Base-by-base conservation (phyloP, 2,888 invertebrate species). In the Epiperipatus broadwayi region DNA sequence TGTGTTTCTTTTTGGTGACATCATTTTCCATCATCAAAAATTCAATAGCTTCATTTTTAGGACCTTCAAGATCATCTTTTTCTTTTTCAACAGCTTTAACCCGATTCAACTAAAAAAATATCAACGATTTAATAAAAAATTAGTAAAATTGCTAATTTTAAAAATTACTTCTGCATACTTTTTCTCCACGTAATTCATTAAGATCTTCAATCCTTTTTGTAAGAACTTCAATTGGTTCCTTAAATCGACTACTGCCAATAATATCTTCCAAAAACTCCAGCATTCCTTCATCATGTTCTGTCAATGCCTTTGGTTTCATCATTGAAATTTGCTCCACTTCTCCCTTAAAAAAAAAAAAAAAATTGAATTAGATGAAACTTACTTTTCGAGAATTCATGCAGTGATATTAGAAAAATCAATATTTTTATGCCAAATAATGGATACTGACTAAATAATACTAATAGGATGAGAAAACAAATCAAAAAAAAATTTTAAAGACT, bases 261-360 rank as follows among this genome's bases (percentile, higher is more conserved):
- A 99, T 93, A 55, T 97, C 95, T 60, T 99, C 97, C 35, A 97
- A 66, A 60, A 89, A 97, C 58, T 99, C 97, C 39, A 97, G 63
- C 84, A 99, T 85, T 0, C 97, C 97, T 7, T 78, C 73, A 48
- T 95, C 95, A 49, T 79, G 73, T 51, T 83, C 84, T 1, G 63
- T 72, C 44, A 67, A 69, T 0, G 69, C 84, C 63, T 89, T 97
- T 0, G 91, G 79, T 57, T 93, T 95, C 95, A 97, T 95, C 78
- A 95, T 74, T 0, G 97, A 77, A 49, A 97, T 97, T 56, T 91
- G 89, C 63, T 99, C 97, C 0, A 99, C 95, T 69, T 97, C 97
- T 31, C 97, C 97, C 80, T 91, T 48, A 40, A 58, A 47, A 41
- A 38, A 20, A 32, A 2, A 35, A 20, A 39, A 7, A 38, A 45